Base-by-base conservation (phyloP, 2,113 vertebrate genomes). In the Gopherus flavomarginatus region DNA sequence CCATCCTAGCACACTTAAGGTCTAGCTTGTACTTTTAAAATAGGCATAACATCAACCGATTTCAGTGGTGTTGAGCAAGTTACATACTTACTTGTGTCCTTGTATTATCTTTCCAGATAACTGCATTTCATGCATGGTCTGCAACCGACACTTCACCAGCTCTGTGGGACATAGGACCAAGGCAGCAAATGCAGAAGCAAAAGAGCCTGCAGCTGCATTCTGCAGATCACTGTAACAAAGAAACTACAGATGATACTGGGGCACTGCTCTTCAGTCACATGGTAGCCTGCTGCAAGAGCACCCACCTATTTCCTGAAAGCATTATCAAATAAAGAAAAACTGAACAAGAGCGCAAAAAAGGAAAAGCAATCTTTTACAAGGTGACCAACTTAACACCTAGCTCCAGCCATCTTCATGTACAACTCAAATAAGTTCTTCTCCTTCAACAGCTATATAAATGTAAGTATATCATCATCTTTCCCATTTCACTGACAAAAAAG, bases 61-160 rank as follows among this genome's bases (percentile, higher is more conserved):
- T 89, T 62, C 14, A 24, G 80, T 85, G 47, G 62, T 47, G 31
- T 3, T 11, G 1, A 8, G 56, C 81, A 89, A 86, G 57, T 5
- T 42, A 3, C 26, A 38, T 42, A 89, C 99, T 98, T 98, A 99
- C 99, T 99, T 99, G 35, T 99, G 99, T 91, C 98, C 98, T 56
- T 96, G 96, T 5, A 97, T 77, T n/a, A 99, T 98, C 96, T 98
- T 99, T 44, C 99, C 99, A 0, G 99, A 99, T 0, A 98, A 27
- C 95, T 99, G 98, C 99, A 99, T 99, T 91, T 99, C 99, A 2
- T 98, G 98, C 99, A 99, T 99, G 92, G 99, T 98, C 97, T 99
- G 99, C 53, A 99, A 98, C 8, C 99, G 98, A 97, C 99, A 99
- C 98, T 99, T 99, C 85, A 99, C 99, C 2, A 99, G 98, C 96